Conservation (phyloP, 2,888 invertebrate species). For the Germaria angustata region DNA sequence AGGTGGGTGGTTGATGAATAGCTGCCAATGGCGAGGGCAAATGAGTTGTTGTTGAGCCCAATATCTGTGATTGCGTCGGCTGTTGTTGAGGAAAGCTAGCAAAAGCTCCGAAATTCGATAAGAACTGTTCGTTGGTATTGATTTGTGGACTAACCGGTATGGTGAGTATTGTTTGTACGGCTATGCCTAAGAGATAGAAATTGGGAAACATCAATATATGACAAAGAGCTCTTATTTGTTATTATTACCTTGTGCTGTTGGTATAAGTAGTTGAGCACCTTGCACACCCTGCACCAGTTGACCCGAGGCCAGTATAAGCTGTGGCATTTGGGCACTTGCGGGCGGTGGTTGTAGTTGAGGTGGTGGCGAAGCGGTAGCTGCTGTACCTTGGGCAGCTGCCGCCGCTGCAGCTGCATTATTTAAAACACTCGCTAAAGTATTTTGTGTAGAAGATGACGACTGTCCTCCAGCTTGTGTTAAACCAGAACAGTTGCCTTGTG, state of each 20-base stretch:
- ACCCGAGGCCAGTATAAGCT: conserved; percentile 93
- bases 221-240: not conserved
- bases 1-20: conserved; percentile 77
- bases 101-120: conserved; percentile 77
- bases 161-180: conserved; percentile 96
- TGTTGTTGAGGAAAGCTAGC: conserved; percentile 74
- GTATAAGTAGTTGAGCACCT: conserved; percentile 95
- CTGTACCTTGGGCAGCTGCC: conserved; percentile 72
- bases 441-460: conserved; percentile 63
- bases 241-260: conserved; percentile 92
- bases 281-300: conserved; percentile 96
- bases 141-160: conserved; percentile 94
- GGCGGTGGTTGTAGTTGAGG: conserved; percentile 75
- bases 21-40: conserved; percentile 79
- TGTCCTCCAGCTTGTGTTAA: conserved; percentile 56
- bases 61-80: conserved; percentile 70
- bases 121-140: conserved; percentile 84
- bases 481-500: conserved; percentile 48
- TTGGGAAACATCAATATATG: not conserved
- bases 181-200: conserved; percentile 87
- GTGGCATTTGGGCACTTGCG: conserved; percentile 85
- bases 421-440: conserved; percentile 76
- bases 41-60: conserved; percentile 67
- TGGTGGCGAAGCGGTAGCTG: conserved; percentile 79
- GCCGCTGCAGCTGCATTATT: conserved; percentile 71